These are phyloP conservation scores for Subacronicta megacephala DNA, from an alignment of 2,888 invertebrate species.

Conservation along the genomic window DNA sequence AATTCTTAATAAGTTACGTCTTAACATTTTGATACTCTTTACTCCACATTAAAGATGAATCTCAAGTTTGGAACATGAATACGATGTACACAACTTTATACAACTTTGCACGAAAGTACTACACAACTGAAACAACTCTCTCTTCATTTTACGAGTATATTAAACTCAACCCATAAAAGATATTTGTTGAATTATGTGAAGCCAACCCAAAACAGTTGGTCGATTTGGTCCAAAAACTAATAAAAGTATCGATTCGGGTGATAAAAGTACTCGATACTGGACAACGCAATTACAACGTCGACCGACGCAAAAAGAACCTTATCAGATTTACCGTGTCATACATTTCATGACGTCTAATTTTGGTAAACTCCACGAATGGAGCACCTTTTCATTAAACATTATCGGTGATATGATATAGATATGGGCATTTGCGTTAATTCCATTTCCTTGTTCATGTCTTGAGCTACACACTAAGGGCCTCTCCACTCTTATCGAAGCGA, in stretches of 20 bases:
- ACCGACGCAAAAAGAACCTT: constrained; percentile 32
- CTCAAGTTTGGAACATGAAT: too few species aligned
- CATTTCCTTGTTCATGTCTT: too few species aligned
- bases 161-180: background rate
- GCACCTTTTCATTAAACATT: constrained; percentile 27
- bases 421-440: too few species aligned
- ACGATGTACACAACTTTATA: too few species aligned
- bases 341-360: constrained; percentile 47
- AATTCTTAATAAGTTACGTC: background rate
- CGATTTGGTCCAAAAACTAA: background rate
- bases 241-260: constrained; percentile 8
- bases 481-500: too few species aligned
- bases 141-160: background rate
- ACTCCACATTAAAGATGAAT: constrained; percentile 1
- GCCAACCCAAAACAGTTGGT: background rate
- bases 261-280: constrained; percentile 43
- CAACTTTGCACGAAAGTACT: too few species aligned
- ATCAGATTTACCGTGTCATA: constrained; percentile 45
- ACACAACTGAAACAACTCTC: too few species aligned
- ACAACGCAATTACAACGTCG: constrained; percentile 49
- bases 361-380: constrained; percentile 6
- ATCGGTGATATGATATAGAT: too few species aligned
- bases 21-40: constrained; percentile 10
- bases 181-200: background rate
- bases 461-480: too few species aligned